phyloP scores from a whole-genome alignment of 1,140 invertebrate species.

The Patella vulgata region DNA sequence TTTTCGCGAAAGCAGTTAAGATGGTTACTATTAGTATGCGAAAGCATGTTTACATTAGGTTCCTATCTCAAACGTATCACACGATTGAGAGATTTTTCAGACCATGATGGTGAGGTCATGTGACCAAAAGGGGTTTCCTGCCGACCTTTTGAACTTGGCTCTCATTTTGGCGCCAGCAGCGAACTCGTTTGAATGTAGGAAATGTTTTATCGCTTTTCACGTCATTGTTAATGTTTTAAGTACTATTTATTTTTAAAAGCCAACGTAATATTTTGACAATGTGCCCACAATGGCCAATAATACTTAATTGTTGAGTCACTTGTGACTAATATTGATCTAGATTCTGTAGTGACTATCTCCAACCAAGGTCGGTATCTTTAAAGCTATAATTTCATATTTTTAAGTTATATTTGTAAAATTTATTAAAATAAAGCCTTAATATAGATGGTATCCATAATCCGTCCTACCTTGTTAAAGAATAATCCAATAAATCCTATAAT shows the following conservation, averaged over 20 bases:
- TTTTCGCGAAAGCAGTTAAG: neutral
- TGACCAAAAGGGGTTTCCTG: slow-evolving; percentile 53
- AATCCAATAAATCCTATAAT: too few species aligned
- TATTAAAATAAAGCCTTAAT: too few species aligned
- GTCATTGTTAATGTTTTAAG: neutral
- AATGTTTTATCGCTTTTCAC: slow-evolving; percentile 5
- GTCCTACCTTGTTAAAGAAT: too few species aligned
- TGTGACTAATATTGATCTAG: slow-evolving; percentile 6
- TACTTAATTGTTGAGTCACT: neutral
- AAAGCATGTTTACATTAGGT: slow-evolving; percentile 50
- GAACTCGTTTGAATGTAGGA: neutral
- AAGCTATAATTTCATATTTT: too few species aligned
- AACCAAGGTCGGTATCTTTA: too few species aligned
- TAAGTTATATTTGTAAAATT: too few species aligned
- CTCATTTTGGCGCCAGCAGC: slow-evolving; percentile 5
- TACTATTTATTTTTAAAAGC: neutral
- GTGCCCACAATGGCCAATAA: slow-evolving; percentile 9
- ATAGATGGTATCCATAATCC: too few species aligned
- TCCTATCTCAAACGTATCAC: slow-evolving; percentile 57
- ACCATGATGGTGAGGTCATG: slow-evolving; percentile 61
- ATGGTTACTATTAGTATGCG: slow-evolving; percentile 7
- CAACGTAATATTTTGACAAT: slow-evolving; percentile 15
- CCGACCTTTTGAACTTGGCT: slow-evolving; percentile 59
- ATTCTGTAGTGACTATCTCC: too few species aligned
- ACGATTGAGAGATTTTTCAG: slow-evolving; percentile 52